Evolutionary conservation across 2,888 invertebrate species (phyloP), one percentile per base, ranked within the genome.

Genomic region (Drosophila hamatofila): DNA sequence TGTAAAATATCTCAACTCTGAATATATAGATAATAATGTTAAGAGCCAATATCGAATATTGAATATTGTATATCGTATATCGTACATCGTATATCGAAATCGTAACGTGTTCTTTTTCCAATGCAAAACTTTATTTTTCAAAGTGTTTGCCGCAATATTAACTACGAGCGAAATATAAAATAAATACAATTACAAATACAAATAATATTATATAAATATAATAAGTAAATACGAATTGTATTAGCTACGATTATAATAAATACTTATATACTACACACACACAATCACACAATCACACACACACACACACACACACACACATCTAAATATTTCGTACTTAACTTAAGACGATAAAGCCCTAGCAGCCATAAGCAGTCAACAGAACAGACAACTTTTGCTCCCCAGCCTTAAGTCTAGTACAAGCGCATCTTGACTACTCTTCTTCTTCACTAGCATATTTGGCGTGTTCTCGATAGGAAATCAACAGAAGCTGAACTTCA

Each of bases 81-180:
- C 41, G 74, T 18, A 41, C 41, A 63, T 56, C 59, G 64, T 56
- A 39, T 57, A 77, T 63, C 48, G 75, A 56, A 44, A 63, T 48
- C 78, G 37, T 57, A 62, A 68, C 44, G 64, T 78, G 39, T 70
- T 81, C 59, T 60, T 61, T 73, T 72, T 81, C 68, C 58, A 68
- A 68, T 11, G 78, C 85, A 77, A 87, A 67, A 81, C 84, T 85
- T 84, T 88, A 88, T 84, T 88, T 84, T 86, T 83, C 74, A 84
- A 84, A 88, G 83, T 84, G 58, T 86, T 84, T 86, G 84, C 84
- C 63, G 63, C 78, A 74, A 78, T 72, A 83, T 69, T 73, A 48
- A 68, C 57, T 65, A 72, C 57, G 63, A 75, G 68, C 46, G 41
- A 61, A 63, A 58, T 49, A 16, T 37, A 42, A 16, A 67, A 44